Evolutionary conservation across 2,888 invertebrate species (phyloP).

Genomic region (Omphaloscelis lunosa): DNA sequence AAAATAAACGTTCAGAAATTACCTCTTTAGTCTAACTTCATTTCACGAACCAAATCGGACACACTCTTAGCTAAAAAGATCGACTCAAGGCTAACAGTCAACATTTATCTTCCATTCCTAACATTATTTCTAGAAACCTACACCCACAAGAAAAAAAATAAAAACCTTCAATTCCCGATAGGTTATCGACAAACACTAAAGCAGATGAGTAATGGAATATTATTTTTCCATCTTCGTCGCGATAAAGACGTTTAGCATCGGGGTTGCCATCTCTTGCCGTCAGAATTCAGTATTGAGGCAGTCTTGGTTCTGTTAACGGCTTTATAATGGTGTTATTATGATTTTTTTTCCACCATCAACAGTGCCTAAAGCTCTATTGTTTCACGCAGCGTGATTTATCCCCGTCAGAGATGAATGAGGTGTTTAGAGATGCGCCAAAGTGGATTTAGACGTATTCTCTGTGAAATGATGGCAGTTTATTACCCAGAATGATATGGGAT

Average conservation of each 20-base stretch:
- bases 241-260: conserved; percentile 64
- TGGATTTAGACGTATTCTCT: conserved; percentile 58
- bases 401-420: conserved; percentile 74
- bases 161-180: conserved; percentile 38
- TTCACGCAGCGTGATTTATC: conserved; percentile 79
- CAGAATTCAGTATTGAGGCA: conserved; percentile 59
- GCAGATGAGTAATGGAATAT: conserved; percentile 63
- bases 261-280: conserved; percentile 39
- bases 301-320: conserved; percentile 75
- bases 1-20: too few relatives aligned
- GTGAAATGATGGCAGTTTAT: conserved; percentile 59
- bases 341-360: conserved; percentile 74
- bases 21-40: neutral
- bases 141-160: conserved; percentile 28
- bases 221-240: conserved; percentile 65
- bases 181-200: conserved; percentile 65
- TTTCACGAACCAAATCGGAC: neutral
- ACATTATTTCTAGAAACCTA: neutral
- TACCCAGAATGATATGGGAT: conserved; percentile 48
- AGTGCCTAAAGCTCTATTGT: conserved; percentile 74
- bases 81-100: neutral
- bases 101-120: conserved; percentile 37
- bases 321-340: conserved; percentile 82
- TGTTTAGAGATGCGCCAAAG: conserved; percentile 72
- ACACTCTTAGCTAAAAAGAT: neutral